Percentiles rank a stretch among this genome's conserved stretches.
phyloP scores from a whole-genome alignment of 2,113 vertebrate species.

The Myodes glareolus region DNA sequence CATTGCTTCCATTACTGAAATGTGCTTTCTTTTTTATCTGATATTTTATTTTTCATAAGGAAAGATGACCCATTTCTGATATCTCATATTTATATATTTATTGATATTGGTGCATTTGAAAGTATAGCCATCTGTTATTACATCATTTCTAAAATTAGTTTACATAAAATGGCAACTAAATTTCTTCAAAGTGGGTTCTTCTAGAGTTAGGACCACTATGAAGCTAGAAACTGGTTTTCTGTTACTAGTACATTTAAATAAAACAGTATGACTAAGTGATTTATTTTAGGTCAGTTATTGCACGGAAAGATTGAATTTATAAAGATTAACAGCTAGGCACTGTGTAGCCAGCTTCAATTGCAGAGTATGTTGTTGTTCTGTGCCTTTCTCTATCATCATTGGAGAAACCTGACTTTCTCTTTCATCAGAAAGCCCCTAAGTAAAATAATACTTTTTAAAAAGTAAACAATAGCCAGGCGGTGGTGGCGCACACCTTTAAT shows the following conservation, averaged over 20 bases:
- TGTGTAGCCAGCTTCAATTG: constrained; percentile 2
- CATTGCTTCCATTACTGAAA: constrained; percentile 45
- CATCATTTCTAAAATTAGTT: constrained; percentile 49
- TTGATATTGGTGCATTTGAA: constrained; percentile 54
- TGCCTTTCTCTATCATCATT: constrained; percentile 16
- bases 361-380: background rate
- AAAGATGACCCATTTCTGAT: constrained; percentile 31
- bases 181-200: background rate
- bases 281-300: constrained; percentile 9
- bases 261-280: constrained; percentile 6
- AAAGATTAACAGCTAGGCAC: background rate
- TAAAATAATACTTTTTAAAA: constrained; percentile 40
- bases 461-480: background rate
- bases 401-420: constrained; percentile 24
- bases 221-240: constrained; percentile 32
- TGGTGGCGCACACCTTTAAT: no score
- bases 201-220: background rate
- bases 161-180: constrained; percentile 63
- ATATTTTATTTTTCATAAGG: constrained; percentile 47
- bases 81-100: constrained; percentile 4
- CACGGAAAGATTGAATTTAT: background rate
- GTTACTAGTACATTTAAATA: constrained; percentile 7
- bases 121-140: constrained; percentile 46
- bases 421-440: constrained; percentile 39
- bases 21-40: constrained; percentile 11